Base-by-base conservation (phyloP, 2,888 invertebrate genomes). In the Ptychoptera contaminata region DNA sequence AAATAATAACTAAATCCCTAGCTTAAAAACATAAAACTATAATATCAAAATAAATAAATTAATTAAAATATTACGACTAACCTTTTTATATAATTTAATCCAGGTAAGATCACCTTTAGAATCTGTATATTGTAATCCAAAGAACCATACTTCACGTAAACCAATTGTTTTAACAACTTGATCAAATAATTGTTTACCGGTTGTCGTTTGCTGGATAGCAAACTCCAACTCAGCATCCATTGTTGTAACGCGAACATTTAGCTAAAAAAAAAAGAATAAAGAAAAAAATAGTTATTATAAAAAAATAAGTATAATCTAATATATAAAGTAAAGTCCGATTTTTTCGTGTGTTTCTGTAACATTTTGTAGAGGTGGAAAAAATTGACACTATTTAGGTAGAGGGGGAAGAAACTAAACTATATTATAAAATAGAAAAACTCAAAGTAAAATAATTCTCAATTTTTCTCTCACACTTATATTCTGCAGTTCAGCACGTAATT, bases 191-290 rank as follows among this genome's bases (percentile, higher is more conserved):
- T 98, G 97, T 70, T 97, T 98, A 65, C 98, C 98, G 56, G 97
- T 96, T 59, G 98, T 98, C 64, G 88, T 93, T 67, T 88, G 90
- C 79, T 97, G 97, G 80, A 98, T 98, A 71, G 96, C 93, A 78
- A 99, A 99, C 80, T 98, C 97, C 82, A 98, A 77, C 78, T 98
- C 98, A 70, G 98, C 97, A 77, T 99, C 98, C 96, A 98, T 97
- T 67, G 97, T 97, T 69, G 93, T 96, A 75, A 98, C 98, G 71
- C 97, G 87, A 66, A 98, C 97, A 79, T 97, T 97, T 79, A 97
- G 88, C 90, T 91, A 69, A 2, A 71, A 66, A 51, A 46, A 54
- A 53, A 55, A 53, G 48, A 53, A 51, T 53, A 45, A 43, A 29
- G 44, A 45, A 41, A 39, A 38, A 45, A 32, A 34, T 31, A 11